Evolutionary conservation across 2,888 invertebrate genomes (phyloP).

Genomic region (Drosophila peninsularis): DNA sequence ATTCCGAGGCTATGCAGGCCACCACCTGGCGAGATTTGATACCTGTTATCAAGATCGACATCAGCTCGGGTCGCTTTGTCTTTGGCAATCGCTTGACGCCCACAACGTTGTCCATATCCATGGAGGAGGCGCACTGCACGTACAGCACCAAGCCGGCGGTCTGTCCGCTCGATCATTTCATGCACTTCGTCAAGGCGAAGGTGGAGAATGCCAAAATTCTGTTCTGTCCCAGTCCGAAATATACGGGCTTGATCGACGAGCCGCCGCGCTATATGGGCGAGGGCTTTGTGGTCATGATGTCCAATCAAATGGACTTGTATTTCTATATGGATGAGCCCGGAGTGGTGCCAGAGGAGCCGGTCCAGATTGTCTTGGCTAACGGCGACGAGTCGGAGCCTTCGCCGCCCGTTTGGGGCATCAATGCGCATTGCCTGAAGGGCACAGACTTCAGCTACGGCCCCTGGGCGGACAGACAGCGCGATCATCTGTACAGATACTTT

Average conservation of each 20-base stretch:
- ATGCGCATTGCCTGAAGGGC: slow-evolving; percentile 97
- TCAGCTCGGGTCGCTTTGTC: slow-evolving; percentile 95
- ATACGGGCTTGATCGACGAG: slow-evolving; percentile 95
- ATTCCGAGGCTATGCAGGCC: slow-evolving; percentile 93
- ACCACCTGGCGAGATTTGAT: slow-evolving; percentile 97
- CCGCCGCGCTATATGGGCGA: slow-evolving; percentile 99
- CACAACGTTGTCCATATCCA: slow-evolving; percentile 94
- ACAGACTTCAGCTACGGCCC: slow-evolving; percentile 98
- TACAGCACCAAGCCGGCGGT: slow-evolving; percentile 98
- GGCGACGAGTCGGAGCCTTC: slow-evolving; percentile 97
- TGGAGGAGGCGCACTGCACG: slow-evolving; percentile 97
- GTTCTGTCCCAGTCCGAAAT: slow-evolving; percentile 97
- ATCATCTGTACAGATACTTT: slow-evolving; percentile 97
- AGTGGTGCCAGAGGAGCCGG: slow-evolving; percentile 95
- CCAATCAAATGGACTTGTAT: slow-evolving; percentile 96
- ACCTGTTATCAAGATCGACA: slow-evolving; percentile 97
- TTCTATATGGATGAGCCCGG: slow-evolving; percentile 98
- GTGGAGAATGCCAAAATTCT: slow-evolving; percentile 98
- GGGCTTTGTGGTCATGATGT: slow-evolving; percentile 98
- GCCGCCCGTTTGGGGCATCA: slow-evolving; percentile 97
- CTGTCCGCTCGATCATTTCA: slow-evolving; percentile 95
- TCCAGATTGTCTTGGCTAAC: slow-evolving; percentile 94
- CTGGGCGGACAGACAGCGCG: slow-evolving; percentile 99
- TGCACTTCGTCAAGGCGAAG: slow-evolving; percentile 97
- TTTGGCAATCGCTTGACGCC: slow-evolving; percentile 98